These are phyloP conservation scores for Pseudocheirus occidentalis DNA, from an alignment of 2,797 vertebrate species.

Conservation along the genomic window DNA sequence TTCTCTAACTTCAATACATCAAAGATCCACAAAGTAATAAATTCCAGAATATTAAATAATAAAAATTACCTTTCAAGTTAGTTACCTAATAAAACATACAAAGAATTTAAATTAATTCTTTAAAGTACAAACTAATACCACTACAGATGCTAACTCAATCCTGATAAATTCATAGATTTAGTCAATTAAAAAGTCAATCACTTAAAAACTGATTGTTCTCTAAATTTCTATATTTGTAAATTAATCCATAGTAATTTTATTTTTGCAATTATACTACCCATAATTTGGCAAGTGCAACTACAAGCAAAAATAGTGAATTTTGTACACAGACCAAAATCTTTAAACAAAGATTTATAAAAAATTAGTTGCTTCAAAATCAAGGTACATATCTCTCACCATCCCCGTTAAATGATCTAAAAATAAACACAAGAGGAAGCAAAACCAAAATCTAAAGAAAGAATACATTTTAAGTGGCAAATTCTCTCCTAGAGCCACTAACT, in stretches of 20 bases:
- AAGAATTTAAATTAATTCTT: slow-evolving; percentile 38
- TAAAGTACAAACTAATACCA: slow-evolving; percentile 58
- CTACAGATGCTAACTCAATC: slow-evolving; percentile 25
- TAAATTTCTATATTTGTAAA: neutral
- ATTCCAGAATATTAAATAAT: slow-evolving; percentile 52
- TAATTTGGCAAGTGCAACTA: neutral
- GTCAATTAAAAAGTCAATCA: slow-evolving; percentile 39
- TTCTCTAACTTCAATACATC: slow-evolving; percentile 39
- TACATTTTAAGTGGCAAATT: neutral
- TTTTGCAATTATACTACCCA: neutral
- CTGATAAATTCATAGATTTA: slow-evolving; percentile 21
- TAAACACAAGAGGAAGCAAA: neutral
- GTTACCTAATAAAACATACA: slow-evolving; percentile 41
- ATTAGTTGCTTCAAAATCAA: slow-evolving; percentile 39
- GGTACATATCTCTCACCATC: slow-evolving; percentile 36
- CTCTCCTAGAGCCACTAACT: neutral
- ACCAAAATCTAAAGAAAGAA: neutral
- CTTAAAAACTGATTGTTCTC: slow-evolving; percentile 24
- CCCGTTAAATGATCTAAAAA: slow-evolving; percentile 24
- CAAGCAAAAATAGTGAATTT: slow-evolving; percentile 35
- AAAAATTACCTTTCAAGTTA: neutral
- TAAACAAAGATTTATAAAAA: slow-evolving; percentile 60
- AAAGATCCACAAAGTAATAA: slow-evolving; percentile 39
- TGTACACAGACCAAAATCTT: slow-evolving; percentile 53
- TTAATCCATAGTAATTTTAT: neutral